A percentile compares a stretch with the other conserved stretches of the same genome.
These are phyloP conservation scores for Drosophila eohydei DNA, from an alignment of 2,888 invertebrate species.

Conservation along the genomic window DNA sequence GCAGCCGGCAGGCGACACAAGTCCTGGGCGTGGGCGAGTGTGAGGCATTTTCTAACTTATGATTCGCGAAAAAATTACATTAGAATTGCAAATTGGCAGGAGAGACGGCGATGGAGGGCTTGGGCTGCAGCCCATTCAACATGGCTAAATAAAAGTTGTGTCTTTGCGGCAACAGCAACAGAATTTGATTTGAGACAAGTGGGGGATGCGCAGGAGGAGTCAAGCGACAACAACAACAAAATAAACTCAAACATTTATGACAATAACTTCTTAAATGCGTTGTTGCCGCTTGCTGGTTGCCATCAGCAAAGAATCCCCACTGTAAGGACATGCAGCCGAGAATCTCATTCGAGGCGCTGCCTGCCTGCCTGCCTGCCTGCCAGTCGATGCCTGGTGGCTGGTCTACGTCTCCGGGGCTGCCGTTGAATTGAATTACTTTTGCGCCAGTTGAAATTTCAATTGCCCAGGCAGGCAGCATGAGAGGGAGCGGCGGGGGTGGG, in stretches of 20 bases:
- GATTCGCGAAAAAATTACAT: slow-evolving; percentile 83
- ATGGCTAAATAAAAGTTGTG: slow-evolving; percentile 77
- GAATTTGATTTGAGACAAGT: slow-evolving; percentile 51
- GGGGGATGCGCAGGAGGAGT: slow-evolving; percentile 2
- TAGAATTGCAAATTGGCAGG: slow-evolving; percentile 82
- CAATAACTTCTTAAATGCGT: slow-evolving; percentile 81
- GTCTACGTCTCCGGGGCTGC: slow-evolving; percentile 67
- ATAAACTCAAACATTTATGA: slow-evolving; percentile 80
- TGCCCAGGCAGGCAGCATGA: slow-evolving; percentile 54
- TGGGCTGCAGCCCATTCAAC: slow-evolving; percentile 54
- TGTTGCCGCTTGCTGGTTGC: slow-evolving; percentile 46
- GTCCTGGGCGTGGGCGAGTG: slow-evolving; percentile 26
- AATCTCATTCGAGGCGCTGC: slow-evolving; percentile 4
- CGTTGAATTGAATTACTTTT: slow-evolving; percentile 82
- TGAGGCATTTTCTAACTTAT: slow-evolving; percentile 72
- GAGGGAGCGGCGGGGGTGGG: no score
- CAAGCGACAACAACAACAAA: slow-evolving; percentile 37
- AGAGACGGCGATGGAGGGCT: slow-evolving; percentile 10
- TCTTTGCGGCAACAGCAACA: slow-evolving; percentile 53
- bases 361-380: not conserved
- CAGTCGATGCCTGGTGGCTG: slow-evolving; percentile 38
- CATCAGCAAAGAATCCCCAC: slow-evolving; percentile 36
- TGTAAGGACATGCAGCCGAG: slow-evolving; percentile 58
- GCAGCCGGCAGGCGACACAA: slow-evolving; percentile 32
- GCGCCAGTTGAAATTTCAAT: slow-evolving; percentile 79